A percentile compares a stretch with the other conserved stretches of the same genome.
phyloP scores from a whole-genome alignment of 2,113 vertebrate species.

The Protobothrops mucrosquamatus region DNA sequence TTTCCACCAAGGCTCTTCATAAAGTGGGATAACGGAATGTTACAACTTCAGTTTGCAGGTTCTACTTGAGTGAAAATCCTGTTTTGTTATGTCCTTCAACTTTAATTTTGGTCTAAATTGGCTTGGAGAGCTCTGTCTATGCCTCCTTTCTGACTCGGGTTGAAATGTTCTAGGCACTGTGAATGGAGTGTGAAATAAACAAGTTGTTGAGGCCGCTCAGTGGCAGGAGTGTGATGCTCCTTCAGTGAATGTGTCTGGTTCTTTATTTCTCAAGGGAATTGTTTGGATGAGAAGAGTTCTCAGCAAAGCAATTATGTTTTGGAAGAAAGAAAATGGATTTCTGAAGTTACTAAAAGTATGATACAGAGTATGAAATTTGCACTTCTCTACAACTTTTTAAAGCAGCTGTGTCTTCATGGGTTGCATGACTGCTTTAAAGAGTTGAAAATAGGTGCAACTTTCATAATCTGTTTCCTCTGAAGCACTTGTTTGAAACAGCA shows the following conservation, averaged over 20 bases:
- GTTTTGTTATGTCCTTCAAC: too few relatives aligned
- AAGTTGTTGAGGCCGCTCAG: background rate
- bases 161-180: slow-evolving; percentile 5
- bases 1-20: background rate
- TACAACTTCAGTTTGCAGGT: background rate
- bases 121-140: background rate
- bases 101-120: background rate
- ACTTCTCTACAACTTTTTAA: background rate
- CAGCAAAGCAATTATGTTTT: background rate
- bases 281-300: background rate
- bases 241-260: background rate
- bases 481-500: background rate
- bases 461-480: background rate
- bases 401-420: background rate
- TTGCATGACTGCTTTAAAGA: background rate
- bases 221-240: background rate
- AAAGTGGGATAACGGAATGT: background rate
- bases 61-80: background rate
- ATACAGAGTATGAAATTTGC: background rate
- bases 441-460: background rate
- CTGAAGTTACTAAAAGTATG: background rate
- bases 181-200: slow-evolving; percentile 30
- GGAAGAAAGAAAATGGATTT: background rate
- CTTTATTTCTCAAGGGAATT: background rate
- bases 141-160: slow-evolving; percentile 2